Base-by-base conservation (phyloP, 2,797 vertebrate species). In the Mormyrops attenuatus region DNA sequence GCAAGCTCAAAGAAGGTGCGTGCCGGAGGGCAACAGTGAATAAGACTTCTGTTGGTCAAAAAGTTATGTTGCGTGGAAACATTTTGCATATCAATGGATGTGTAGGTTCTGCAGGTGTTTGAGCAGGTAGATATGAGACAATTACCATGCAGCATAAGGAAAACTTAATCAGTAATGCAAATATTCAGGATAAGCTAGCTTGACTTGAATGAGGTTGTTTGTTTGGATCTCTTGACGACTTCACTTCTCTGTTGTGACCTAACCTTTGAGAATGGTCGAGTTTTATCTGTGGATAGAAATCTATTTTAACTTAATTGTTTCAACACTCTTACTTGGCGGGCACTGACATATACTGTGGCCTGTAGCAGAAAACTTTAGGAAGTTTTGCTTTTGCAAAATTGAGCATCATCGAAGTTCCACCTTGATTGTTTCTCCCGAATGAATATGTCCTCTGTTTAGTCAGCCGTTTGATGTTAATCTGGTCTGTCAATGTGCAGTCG, bases 361-460 rank as follows among this genome's bases (percentile, higher is more conserved):
- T 96, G 96, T 96, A 97, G 97, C 94, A 95, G 95, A 96, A 97
- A 97, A 95, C 94, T 95, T 97, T 96, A 97, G 97, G 96, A 97
- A 97, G 96, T 96, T 91, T 95, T 95, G 93, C 94, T 95, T 97
- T 96, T 96, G 95, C 96, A 96, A 96, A 96, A 96, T 97, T 97
- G 97, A 97, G 97, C 95, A 94, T 96, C 95, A 93, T 97, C 96
- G 95, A 93, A 96, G 95, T 96, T 97, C 95, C 94, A 95, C 96
- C 95, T 96, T 95, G 95, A 95, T 95, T 95, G 95, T 94, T 95
- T 94, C 94, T 92, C 92, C 3, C 92, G 93, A 94, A 93, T 93
- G 91, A 94, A 92, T 93, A 93, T 91, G 93, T 92, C 93, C 94
- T 94, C 93, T 94, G 92, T 92, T 93, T 94, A 95, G 91, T 94